Evolutionary conservation across 2,888 invertebrate genomes (phyloP).

Genomic region (Tetragnatha montana): DNA sequence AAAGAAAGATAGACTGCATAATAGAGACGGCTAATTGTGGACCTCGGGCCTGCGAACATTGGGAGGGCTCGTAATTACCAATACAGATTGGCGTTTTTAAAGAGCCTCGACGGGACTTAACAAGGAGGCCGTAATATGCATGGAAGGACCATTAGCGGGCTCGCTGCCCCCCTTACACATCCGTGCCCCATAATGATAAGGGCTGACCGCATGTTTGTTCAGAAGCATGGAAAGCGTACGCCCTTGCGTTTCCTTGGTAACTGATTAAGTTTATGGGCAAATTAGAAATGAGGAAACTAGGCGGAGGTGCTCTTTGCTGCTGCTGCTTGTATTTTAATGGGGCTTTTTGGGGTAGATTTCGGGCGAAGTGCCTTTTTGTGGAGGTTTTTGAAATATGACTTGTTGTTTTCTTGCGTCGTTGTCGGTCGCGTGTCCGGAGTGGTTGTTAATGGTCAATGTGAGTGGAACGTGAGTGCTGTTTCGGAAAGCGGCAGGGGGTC

Average conservation of each 20-base stretch:
- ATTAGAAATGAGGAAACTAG: conserved; percentile 61
- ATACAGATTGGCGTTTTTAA: conserved; percentile 61
- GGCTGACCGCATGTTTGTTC: conserved; percentile 64
- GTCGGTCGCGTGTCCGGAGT: conserved; percentile 25
- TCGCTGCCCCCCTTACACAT: conserved; percentile 24
- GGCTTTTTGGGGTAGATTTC: conserved; percentile 9
- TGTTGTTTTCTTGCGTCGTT: conserved; percentile 11
- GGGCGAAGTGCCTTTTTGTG: background rate
- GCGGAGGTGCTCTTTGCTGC: conserved; percentile 27
- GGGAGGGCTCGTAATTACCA: conserved; percentile 48
- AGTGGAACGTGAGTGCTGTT: background rate
- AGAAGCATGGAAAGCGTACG: conserved; percentile 64
- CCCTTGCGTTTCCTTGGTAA: conserved; percentile 65
- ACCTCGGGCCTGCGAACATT: conserved; percentile 16
- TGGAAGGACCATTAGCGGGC: conserved; percentile 53
- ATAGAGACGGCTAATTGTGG: conserved; percentile 50
- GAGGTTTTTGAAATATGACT: conserved; percentile 26
- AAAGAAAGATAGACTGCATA: conserved; percentile 5
- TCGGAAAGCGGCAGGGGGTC: background rate
- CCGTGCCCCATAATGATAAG: conserved; percentile 59
- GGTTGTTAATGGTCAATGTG: conserved; percentile 16
- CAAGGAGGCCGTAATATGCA: conserved; percentile 61
- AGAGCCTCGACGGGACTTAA: conserved; percentile 32
- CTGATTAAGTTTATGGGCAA: conserved; percentile 70
- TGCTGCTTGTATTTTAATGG: conserved; percentile 34